Percentiles rank a stretch among this genome's conserved stretches.
phyloP scores from a whole-genome alignment of 1,140 invertebrate genomes.

The Lepidurus arcticus region DNA sequence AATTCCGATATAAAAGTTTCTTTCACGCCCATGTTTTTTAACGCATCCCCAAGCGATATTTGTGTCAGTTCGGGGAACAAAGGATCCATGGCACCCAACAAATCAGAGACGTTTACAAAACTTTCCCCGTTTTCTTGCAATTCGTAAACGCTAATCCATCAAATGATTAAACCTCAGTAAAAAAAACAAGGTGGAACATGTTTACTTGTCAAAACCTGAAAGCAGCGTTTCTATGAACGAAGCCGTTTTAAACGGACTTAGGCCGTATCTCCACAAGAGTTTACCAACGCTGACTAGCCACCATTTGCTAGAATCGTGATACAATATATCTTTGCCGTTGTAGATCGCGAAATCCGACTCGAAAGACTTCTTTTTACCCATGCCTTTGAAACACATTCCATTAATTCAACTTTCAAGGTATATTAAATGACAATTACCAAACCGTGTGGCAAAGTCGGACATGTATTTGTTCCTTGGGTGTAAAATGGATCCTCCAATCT shows the following conservation, averaged over 20 bases:
- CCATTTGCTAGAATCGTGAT: constrained; percentile 48
- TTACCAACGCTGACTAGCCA: constrained; percentile 46
- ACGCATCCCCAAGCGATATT: constrained; percentile 44
- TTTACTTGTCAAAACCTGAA: constrained; percentile 46
- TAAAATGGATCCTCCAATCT: constrained; percentile 56
- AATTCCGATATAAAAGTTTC: constrained; percentile 54
- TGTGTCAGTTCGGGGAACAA: constrained; percentile 49
- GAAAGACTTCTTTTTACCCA: constrained; percentile 40
- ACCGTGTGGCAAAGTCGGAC: constrained; percentile 50
- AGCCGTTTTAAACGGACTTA: constrained; percentile 48
- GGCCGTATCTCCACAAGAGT: constrained; percentile 55
- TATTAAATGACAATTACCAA: constrained; percentile 45
- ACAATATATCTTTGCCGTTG: constrained; percentile 52
- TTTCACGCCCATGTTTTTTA: constrained; percentile 47
- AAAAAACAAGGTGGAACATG: constrained; percentile 16
- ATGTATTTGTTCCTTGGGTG: constrained; percentile 58
- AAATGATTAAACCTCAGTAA: not conserved
- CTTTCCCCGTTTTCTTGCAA: constrained; percentile 50
- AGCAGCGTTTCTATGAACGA: constrained; percentile 45
- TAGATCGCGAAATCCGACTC: constrained; percentile 47
- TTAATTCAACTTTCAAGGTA: not conserved
- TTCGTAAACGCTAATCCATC: constrained; percentile 52
- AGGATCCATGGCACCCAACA: constrained; percentile 52
- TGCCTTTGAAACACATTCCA: constrained; percentile 41
- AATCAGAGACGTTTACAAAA: constrained; percentile 49